Conservation (phyloP, 2,888 invertebrate genomes). For the Ophonus ardosiacus region DNA sequence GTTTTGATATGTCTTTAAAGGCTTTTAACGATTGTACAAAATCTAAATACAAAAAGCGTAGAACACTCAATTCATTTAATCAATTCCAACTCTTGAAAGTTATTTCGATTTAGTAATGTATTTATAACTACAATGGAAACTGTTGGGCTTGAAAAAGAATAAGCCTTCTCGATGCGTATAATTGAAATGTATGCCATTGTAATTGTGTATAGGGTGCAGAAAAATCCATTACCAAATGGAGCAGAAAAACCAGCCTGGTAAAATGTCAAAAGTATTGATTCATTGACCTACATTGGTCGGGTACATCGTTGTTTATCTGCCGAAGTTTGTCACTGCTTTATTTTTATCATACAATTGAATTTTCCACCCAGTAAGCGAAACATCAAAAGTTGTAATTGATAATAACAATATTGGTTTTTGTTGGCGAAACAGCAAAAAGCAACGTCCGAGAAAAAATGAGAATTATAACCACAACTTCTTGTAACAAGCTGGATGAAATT, state of each 20-base stretch:
- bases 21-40: too few relatives aligned
- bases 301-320: conserved; percentile 22
- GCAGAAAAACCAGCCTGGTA: conserved; percentile 2
- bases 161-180: background rate
- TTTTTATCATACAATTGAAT: conserved; percentile 26
- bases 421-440: background rate
- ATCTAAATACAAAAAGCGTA: too few relatives aligned
- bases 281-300: conserved; percentile 26
- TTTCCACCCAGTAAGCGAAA: conserved; percentile 1
- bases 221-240: conserved; percentile 9
- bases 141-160: background rate
- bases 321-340: conserved; percentile 6
- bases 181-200: background rate
- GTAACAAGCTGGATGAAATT: conserved; percentile 45
- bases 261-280: conserved; percentile 55
- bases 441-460: background rate
- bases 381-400: conserved; percentile 7
- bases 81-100: background rate
- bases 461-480: conserved; percentile 13
- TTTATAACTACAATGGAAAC: background rate
- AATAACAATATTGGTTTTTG: conserved; percentile 24
- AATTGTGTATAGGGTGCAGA: background rate
- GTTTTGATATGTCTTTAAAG: too few relatives aligned
- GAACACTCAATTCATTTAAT: too few relatives aligned
- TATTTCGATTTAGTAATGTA: background rate